Conservation (phyloP, 2,797 vertebrate species). For the Leucoraja ocellata region DNA sequence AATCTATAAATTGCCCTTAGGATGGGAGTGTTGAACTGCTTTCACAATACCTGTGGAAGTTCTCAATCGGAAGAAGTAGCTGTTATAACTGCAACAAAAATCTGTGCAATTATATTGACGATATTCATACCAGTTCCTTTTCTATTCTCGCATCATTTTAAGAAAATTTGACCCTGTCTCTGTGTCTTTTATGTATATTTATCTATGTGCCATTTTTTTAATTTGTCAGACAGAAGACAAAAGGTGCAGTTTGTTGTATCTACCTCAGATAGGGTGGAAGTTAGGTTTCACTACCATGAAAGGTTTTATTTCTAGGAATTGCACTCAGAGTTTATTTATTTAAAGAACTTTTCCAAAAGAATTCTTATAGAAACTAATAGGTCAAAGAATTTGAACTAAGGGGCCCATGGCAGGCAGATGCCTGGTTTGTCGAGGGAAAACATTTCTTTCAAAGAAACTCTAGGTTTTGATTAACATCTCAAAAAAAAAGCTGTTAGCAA, state of each 20-base stretch:
- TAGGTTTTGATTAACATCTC: neutral
- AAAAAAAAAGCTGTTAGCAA: neutral
- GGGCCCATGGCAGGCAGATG: neutral
- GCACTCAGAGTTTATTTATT: conserved; percentile 20
- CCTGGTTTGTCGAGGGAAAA: neutral
- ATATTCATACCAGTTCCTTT: neutral
- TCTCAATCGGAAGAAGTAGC: neutral
- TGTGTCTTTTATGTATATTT: neutral
- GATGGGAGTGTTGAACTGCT: neutral
- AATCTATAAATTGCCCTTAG: neutral
- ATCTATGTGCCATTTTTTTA: neutral
- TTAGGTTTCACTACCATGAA: neutral
- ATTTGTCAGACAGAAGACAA: neutral
- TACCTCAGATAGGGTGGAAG: neutral
- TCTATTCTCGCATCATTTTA: neutral
- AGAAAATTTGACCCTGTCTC: neutral
- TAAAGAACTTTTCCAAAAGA: neutral
- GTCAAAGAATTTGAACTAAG: neutral
- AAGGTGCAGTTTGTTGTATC: neutral
- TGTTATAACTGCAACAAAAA: neutral
- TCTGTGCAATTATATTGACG: too few species aligned
- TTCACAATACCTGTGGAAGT: neutral
- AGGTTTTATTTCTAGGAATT: neutral
- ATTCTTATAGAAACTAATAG: neutral
- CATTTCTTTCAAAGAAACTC: neutral